These are phyloP conservation scores for Cygnus olor DNA, from an alignment of 2,797 vertebrate genomes.

Conservation along the genomic window DNA sequence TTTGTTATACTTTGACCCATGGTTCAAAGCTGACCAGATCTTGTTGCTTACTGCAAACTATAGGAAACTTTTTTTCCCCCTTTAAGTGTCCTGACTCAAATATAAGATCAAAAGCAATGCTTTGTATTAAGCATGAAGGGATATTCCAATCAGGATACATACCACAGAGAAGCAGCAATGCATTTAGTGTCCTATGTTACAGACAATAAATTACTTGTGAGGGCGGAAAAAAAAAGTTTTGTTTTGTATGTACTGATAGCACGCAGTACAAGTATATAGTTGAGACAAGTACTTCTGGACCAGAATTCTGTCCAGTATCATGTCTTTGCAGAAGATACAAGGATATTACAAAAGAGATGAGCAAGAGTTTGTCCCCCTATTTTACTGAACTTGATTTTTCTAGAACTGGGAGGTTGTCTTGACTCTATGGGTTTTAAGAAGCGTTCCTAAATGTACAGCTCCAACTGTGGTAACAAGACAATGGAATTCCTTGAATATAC, in stretches of 20 bases:
- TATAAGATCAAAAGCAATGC: neutral
- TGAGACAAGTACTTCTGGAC: neutral
- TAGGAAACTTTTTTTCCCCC: neutral
- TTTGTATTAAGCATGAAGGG: neutral
- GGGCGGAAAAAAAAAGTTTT: neutral
- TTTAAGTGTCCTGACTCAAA: neutral
- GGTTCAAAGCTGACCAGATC: conserved; percentile 17
- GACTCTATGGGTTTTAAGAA: neutral
- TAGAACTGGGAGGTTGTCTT: neutral
- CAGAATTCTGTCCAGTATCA: neutral
- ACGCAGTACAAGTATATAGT: neutral
- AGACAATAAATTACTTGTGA: neutral
- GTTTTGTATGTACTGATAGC: neutral
- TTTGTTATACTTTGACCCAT: conserved; percentile 47
- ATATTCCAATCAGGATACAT: neutral
- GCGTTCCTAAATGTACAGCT: neutral
- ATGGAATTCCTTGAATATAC: neutral
- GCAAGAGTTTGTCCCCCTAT: neutral
- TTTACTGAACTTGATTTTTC: neutral
- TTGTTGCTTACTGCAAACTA: neutral
- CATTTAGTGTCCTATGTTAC: neutral
- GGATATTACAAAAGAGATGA: neutral
- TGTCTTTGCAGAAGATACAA: neutral
- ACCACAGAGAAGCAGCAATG: neutral
- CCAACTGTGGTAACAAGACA: neutral